These are phyloP conservation scores for Leucophenga maculata DNA, from an alignment of 2,888 invertebrate genomes.

Conservation along the genomic window DNA sequence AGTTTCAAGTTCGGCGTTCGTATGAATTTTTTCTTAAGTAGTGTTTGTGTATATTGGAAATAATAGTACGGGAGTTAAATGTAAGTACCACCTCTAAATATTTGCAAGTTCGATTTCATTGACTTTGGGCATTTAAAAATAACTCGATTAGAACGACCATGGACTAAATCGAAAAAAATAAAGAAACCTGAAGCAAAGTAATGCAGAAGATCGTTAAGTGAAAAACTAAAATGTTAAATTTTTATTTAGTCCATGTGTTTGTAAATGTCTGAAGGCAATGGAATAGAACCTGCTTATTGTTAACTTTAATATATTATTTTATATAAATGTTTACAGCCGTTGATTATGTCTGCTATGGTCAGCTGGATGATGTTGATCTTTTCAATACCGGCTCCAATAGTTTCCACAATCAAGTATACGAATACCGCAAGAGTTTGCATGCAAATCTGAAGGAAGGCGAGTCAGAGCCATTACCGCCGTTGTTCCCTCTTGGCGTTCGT, in stretches of 20 bases:
- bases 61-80: conserved; percentile 5
- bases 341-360: conserved; percentile 67
- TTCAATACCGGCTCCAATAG: conserved; percentile 66
- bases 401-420: conserved; percentile 67
- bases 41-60: neutral
- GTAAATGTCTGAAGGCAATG: conserved; percentile 69
- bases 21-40: neutral
- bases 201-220: too few species aligned
- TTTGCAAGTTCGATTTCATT: conserved; percentile 55
- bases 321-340: conserved; percentile 56
- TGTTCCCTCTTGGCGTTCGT: conserved; percentile 56
- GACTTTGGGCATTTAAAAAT: conserved; percentile 46
- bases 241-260: conserved; percentile 67
- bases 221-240: neutral
- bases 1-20: conserved; percentile 8
- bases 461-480: conserved; percentile 58
- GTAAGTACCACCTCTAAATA: conserved; percentile 45
- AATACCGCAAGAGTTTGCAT: conserved; percentile 66
- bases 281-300: conserved; percentile 61
- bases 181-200: neutral
- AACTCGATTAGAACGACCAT: conserved; percentile 1
- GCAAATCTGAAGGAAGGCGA: conserved; percentile 63
- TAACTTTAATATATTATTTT: conserved; percentile 29
- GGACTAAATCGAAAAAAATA: conserved; percentile 14
- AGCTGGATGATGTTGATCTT: conserved; percentile 66